Conservation (phyloP, 2,797 vertebrate species). For the Eutrigla gurnardus region DNA sequence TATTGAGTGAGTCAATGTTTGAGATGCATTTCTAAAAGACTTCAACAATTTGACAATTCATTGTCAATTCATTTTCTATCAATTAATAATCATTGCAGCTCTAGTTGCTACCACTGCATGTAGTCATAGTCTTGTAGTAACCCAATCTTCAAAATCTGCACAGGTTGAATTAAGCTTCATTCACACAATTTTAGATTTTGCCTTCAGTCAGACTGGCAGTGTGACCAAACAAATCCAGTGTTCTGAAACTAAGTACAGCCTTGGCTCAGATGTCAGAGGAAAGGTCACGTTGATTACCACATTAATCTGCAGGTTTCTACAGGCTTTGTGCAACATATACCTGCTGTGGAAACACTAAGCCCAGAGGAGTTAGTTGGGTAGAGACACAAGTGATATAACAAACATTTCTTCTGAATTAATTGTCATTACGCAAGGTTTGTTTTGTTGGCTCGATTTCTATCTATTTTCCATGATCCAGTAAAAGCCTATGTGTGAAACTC, state of each 20-base stretch:
- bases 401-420: background rate
- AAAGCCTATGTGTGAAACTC: too few relatives aligned
- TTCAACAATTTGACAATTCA: too few relatives aligned
- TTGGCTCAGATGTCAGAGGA: constrained; percentile 21
- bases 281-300: constrained; percentile 3
- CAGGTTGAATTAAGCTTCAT: background rate
- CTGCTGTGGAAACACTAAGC: constrained; percentile 46
- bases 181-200: background rate
- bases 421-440: background rate
- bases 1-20: background rate
- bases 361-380: constrained; percentile 24
- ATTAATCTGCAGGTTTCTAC: constrained; percentile 9
- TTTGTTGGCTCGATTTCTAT: background rate
- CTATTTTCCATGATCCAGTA: background rate
- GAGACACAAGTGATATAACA: background rate
- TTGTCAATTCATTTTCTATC: background rate
- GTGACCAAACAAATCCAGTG: background rate
- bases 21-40: too few relatives aligned
- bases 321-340: background rate
- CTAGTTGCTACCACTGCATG: background rate
- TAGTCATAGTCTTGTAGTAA: background rate
- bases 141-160: background rate
- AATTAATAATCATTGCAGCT: background rate
- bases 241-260: background rate
- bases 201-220: background rate